Conservation (phyloP, 2,888 invertebrate species). For the Dolichomitus sp. region DNA sequence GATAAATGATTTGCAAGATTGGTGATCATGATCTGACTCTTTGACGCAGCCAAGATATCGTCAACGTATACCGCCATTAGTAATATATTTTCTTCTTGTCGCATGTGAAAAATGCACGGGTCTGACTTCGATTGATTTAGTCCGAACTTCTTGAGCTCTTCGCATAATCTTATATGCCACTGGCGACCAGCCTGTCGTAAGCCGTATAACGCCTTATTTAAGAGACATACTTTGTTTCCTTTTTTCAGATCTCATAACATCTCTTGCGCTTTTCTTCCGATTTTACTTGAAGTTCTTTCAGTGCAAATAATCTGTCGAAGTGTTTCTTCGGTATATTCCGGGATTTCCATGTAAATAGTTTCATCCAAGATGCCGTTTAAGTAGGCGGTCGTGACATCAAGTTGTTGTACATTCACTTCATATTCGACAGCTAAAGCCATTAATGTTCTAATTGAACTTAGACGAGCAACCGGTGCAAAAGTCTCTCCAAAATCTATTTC, state of each 20-base stretch:
- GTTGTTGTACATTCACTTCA: conserved; percentile 31
- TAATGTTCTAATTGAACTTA: conserved; percentile 35
- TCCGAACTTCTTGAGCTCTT: conserved; percentile 32
- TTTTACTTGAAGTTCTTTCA: conserved; percentile 8
- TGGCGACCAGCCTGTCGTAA: conserved; percentile 37
- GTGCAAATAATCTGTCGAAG: conserved; percentile 21
- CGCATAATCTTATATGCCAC: conserved; percentile 32
- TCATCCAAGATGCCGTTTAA: conserved; percentile 42
- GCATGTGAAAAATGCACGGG: conserved; percentile 21
- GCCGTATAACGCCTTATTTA: conserved; percentile 39
- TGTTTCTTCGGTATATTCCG: conserved; percentile 22
- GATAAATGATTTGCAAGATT: conserved; percentile 7
- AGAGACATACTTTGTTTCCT: conserved; percentile 35
- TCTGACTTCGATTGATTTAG: conserved; percentile 29
- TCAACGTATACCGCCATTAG: conserved; percentile 31
- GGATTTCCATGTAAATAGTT: conserved; percentile 42
- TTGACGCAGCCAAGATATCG: conserved; percentile 21
- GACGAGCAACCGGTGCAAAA: neutral
- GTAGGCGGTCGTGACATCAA: conserved; percentile 47
- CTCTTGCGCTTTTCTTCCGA: neutral
- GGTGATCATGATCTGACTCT: conserved; percentile 15
- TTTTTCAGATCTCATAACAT: conserved; percentile 22
- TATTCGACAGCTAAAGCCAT: conserved; percentile 36
- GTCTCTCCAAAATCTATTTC: no score
- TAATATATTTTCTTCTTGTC: conserved; percentile 24